Evolutionary conservation across 1,140 invertebrate species (phyloP), one percentile per base, ranked within the genome.

Genomic region (Panagrolaimus sp.): DNA sequence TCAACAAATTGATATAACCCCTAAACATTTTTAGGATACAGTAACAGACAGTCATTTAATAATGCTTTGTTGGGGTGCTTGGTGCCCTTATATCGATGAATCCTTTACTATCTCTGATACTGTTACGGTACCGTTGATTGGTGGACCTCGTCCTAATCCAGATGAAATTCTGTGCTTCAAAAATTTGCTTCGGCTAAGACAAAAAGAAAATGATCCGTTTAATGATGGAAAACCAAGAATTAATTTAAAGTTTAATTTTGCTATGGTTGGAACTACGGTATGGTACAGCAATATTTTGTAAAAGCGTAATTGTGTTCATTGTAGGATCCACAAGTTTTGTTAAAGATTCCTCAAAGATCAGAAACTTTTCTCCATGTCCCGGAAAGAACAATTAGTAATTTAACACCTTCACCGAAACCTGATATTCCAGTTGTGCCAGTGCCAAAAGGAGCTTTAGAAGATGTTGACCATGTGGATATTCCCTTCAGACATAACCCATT

Each of bases 81-180:
- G 74, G 74, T 63, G 45, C 51, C 74, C 74, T 9, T 76, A 47
- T 27, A 9, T 31, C 7, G 48, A 69, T 4, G 66, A 46, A 16
- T 14, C 65, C 14, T 63, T 78, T 25, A 64, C 25, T 7, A 8
- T 72, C 9, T 73, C 76, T n/a, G 74, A 76, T 45, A 78, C 74
- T 11, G 51, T 76, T 16, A 62, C 76, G 0, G 47, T 76, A 5
- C 74, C 75, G 13, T 44, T 76, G 38, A 65, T 76, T 11, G 74
- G 74, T 9, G 74, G 74, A 14, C 66, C 74, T 2, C 46, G 74
- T 38, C 77, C 74, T 2, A 72, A 76, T 53, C 74, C 74, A 23
- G 57, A 65, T 65, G 68, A 66, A 14, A 63, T 66, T 45, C 43
- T 76, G 7, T 76, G 71, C 23, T 70, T 76, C 51, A 67, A 63